Evolutionary conservation across 2,113 vertebrate species (phyloP).

Genomic region (Amphiprion ocellaris): DNA sequence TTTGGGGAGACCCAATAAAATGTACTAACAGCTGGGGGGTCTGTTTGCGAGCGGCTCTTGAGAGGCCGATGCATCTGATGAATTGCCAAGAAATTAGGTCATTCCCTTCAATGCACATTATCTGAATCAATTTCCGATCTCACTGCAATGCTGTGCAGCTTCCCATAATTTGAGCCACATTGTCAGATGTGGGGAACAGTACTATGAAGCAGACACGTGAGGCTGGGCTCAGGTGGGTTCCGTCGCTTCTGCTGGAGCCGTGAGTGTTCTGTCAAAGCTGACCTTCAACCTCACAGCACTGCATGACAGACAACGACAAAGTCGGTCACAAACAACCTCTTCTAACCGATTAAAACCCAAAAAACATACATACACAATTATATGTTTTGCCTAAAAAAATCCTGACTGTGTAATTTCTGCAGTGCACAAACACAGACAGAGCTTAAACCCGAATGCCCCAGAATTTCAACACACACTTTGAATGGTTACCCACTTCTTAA

Average conservation of each 20-base stretch:
- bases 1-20: conserved; percentile 54
- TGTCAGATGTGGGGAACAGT: conserved; percentile 61
- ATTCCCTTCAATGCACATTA: conserved; percentile 70
- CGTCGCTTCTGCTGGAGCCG: conserved; percentile 46
- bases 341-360: neutral
- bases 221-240: conserved; percentile 72
- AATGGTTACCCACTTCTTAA: conserved; percentile 16
- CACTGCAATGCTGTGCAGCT: conserved; percentile 41
- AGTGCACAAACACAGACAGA: neutral
- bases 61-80: conserved; percentile 51
- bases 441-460: neutral
- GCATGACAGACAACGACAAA: conserved; percentile 14
- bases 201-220: conserved; percentile 76
- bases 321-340: neutral
- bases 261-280: conserved; percentile 27
- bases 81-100: conserved; percentile 78
- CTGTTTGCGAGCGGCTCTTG: conserved; percentile 31
- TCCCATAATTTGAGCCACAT: conserved; percentile 81
- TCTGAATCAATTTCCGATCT: conserved; percentile 78
- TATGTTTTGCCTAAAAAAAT: neutral
- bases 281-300: conserved; percentile 8
- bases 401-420: neutral
- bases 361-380: neutral
- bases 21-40: conserved; percentile 9
- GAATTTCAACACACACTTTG: neutral